Conservation (phyloP, 2,888 invertebrate species). For the Stramonita haemastoma region DNA sequence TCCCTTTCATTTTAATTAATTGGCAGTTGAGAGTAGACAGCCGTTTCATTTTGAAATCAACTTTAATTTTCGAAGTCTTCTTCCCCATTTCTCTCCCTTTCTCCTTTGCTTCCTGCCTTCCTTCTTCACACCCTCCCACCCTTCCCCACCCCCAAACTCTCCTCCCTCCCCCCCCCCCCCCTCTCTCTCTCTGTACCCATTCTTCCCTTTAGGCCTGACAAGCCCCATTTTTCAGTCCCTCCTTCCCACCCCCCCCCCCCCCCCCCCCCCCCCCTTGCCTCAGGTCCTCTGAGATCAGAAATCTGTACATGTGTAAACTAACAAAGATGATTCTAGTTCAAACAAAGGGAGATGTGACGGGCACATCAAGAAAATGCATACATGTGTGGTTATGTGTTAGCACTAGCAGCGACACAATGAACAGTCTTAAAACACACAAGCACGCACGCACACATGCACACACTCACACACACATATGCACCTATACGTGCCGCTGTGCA, state of each 20-base stretch:
- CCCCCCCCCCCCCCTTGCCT: too few relatives aligned
- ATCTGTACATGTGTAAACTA: too few relatives aligned
- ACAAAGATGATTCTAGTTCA: too few relatives aligned
- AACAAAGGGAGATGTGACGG: background rate
- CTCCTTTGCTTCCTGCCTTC: background rate
- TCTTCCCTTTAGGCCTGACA: too few relatives aligned
- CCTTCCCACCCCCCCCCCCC: background rate
- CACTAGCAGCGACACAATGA: too few relatives aligned
- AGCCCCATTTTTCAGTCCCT: background rate
- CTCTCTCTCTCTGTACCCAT: background rate
- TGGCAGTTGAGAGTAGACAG: too few relatives aligned
- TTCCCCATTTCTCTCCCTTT: background rate
- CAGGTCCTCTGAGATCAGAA: too few relatives aligned
- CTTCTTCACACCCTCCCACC: background rate
- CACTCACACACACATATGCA: background rate
- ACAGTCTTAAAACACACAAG: background rate
- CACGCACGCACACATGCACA: background rate
- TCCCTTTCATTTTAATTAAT: too few relatives aligned
- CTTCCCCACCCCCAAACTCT: background rate
- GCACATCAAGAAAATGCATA: background rate
- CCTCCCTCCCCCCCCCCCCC: background rate
- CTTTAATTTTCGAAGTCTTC: background rate
- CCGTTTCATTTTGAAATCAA: too few relatives aligned
- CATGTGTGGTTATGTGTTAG: too few relatives aligned
- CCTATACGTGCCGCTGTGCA: too few relatives aligned